Evolutionary conservation across 2,797 vertebrate species (phyloP), one percentile per base, ranked within the genome.

Genomic region (Brachyalestes nurse): DNA sequence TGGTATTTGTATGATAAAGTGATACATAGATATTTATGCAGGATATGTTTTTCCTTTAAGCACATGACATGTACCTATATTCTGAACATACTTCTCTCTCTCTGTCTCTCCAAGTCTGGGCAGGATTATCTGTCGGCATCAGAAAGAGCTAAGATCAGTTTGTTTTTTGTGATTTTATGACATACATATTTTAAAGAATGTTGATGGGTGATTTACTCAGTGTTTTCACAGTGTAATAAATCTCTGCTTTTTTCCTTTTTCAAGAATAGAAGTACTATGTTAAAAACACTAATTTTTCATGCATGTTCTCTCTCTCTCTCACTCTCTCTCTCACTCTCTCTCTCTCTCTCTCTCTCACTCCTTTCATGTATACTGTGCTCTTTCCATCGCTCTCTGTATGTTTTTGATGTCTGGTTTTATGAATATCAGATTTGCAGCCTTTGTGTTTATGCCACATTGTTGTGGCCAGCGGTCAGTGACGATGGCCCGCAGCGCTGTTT

Each of bases 401-500:
- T 70, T 23, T 4, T 13, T 55, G 62, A 17, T 25, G 72, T 64
- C 47, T 28, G 53, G 74, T 70, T 70, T 23, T 58, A n/a, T 58
- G 38, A 53, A 21, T 75, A 53, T 80, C 21, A 73, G 10, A 34
- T 38, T 74, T n/a, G n/a, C 38, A 53, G 53, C n/a, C 16, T 28
- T 21, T 64, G 49, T 62, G 60, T 82, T 38, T 64, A 42, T 57
- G 73, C 60, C 74, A 73, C 70, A 64, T 53, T 55, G 38, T 17
- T 70, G 69, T 75, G 62, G 64, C 58, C 62, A 28, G 47, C 5
- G 76, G 76, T 78, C 76, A 83, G 71, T 78, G 55, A 78, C 19
- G 28, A 62, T 61, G 55, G 38, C 62, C 17, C 7, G 10, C 2
- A 12, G 72, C 38, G 14, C 78, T 49, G 66, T 71, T 47, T 57